phyloP scores from a whole-genome alignment of 2,797 vertebrate species.

The Euphonia xanthogaster region DNA sequence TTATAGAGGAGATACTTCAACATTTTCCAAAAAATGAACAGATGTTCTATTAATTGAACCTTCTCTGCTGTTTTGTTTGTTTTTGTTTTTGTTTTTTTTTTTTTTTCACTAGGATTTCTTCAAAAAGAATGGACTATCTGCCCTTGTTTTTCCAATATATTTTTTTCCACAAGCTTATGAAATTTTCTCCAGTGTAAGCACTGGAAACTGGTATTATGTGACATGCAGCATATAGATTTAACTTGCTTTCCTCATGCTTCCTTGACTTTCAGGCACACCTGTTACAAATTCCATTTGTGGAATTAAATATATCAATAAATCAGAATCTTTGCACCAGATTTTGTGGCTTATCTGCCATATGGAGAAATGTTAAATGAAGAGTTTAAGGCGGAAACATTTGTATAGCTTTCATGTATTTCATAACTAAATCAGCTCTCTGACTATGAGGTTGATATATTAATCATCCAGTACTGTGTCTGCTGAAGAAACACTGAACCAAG shows the following conservation, averaged over 20 bases:
- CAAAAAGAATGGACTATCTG: not conserved
- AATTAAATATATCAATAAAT: constrained; percentile 26
- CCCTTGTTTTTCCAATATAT: fast-evolving
- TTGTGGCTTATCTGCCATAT: constrained; percentile 43
- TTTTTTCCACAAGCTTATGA: not conserved
- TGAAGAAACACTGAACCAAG: constrained; percentile 2
- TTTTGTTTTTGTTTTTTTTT: not conserved
- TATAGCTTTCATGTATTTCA: constrained; percentile 34
- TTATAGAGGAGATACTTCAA: not conserved
- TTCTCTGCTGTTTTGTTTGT: not conserved
- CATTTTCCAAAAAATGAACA: not conserved
- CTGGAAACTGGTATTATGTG: not conserved
- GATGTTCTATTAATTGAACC: not conserved
- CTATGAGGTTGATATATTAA: not conserved
- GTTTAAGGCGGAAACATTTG: constrained; percentile 32
- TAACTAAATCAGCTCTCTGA: not conserved
- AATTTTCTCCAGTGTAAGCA: not conserved
- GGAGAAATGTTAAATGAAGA: constrained; percentile 50
- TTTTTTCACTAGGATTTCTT: not conserved
- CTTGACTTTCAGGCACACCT: constrained; percentile 1
- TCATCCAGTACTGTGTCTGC: not conserved
- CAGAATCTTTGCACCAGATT: constrained; percentile 41
- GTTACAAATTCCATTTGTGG: constrained; percentile 12
- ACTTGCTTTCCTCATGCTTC: not conserved
- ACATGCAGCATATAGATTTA: not conserved